Conservation (phyloP, 2,888 invertebrate species). For the Operophtera brumata region DNA sequence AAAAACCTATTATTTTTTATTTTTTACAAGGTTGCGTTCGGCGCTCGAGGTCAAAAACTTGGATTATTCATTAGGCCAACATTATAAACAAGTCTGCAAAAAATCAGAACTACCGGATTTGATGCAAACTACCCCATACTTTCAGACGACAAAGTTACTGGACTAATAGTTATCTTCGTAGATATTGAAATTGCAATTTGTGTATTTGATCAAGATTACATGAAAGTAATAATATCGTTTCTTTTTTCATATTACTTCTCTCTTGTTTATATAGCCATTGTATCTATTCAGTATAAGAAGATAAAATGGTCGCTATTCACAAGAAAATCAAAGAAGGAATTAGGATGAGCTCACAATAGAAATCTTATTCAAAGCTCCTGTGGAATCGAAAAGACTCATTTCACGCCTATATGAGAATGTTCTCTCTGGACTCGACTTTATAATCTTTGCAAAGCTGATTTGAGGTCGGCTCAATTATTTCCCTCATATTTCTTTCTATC, state of each 20-base stretch:
- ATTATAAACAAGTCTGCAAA: no score
- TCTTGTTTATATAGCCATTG: neutral
- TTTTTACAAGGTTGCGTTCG: no score
- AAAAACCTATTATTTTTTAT: no score
- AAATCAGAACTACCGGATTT: no score
- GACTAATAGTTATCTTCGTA: no score
- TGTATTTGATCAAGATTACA: neutral
- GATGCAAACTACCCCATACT: no score
- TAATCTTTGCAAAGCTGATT: conserved; percentile 52
- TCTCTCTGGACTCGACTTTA: conserved; percentile 44
- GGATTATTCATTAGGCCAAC: no score
- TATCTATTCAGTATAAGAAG: conserved; percentile 17
- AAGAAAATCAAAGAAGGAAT: conserved; percentile 51
- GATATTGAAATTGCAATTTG: neutral
- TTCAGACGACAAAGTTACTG: no score
- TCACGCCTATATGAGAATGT: conserved; percentile 55
- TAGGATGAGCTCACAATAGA: conserved; percentile 50
- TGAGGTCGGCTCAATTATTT: conserved; percentile 45
- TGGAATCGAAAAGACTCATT: conserved; percentile 52
- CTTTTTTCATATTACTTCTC: no score
- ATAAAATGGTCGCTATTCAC: conserved; percentile 44
- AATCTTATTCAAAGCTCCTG: conserved; percentile 45
- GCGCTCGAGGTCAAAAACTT: no score
- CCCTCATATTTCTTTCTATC: conserved; percentile 47
- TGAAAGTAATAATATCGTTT: neutral